Evolutionary conservation across 1,140 invertebrate genomes (phyloP), one percentile per base, ranked within the genome.

Genomic region (Drosophila watanabei): DNA sequence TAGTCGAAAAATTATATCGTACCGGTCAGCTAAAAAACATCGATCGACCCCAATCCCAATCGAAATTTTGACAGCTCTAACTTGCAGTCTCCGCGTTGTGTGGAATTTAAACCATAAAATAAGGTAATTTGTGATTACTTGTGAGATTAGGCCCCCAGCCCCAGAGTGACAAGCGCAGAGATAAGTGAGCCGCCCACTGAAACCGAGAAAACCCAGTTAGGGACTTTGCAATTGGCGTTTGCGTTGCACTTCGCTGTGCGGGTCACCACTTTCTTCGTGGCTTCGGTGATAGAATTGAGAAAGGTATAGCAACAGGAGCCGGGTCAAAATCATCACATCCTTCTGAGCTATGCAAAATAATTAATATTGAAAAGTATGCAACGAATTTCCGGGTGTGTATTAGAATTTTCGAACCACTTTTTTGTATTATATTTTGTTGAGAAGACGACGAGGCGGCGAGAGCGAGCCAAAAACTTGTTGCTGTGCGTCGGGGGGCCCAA

Each of bases 321-420:
- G 79, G 80, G 20, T 30, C 18, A 24, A 33, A 20, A 43, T 32
- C 57, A 18, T 9, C 39, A 28, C 71, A 73, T 82, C 70, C 66
- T 68, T 68, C 39, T 56, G 52, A 28, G 20, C 39, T 43, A 32
- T 28, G 30, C n/a, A 24, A 73, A 59, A 60, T 33, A 45, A 35
- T 73, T 7, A 80, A 84, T 84, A 81, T 89, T 43, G 54, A 88
- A 88, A 88, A 88, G 84, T 88, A 88, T 88, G 84, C 84, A 89
- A 87, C 68, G 72, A 70, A 70, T 84, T 87, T 61, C 60, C 75
- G 49, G 48, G 62, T 63, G 73, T 80, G 51, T 70, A 75, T 80
- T 80, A 64, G 85, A 89, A 89, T 85, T 89, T 81, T 88, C 75
- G 81, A 89, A 89, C 77, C 84, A 79, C 75, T 84, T 56, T 52